Evolutionary conservation across 1,140 invertebrate genomes (phyloP).

Genomic region (Andricus grossulariae): DNA sequence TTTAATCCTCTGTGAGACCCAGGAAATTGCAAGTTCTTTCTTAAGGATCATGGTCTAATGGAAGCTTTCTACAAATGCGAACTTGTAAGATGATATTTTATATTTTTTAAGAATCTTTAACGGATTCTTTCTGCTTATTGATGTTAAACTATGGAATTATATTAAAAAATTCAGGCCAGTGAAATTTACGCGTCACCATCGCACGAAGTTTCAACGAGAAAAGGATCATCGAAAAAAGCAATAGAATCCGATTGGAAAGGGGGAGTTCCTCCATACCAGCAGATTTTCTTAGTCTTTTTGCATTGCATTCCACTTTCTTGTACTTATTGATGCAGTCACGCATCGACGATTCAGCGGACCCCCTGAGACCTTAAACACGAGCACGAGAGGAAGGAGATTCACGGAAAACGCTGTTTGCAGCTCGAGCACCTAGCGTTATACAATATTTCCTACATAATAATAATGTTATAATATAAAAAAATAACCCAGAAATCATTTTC

Average conservation of each 20-base stretch:
- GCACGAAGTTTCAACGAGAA: not conserved
- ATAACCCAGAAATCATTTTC: not conserved
- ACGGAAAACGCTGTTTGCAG: conserved; percentile 15
- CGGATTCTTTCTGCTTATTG: no score
- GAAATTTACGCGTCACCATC: no score
- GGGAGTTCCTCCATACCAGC: not conserved
- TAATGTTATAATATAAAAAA: not conserved
- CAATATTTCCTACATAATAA: not conserved
- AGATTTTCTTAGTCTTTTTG: not conserved
- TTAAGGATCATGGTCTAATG: no score
- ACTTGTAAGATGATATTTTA: no score
- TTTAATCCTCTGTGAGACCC: no score
- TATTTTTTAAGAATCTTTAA: no score
- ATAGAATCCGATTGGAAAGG: not conserved
- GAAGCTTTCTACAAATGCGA: no score
- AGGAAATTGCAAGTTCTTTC: no score
- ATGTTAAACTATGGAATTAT: no score
- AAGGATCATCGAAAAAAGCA: not conserved
- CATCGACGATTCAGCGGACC: conserved; percentile 4
- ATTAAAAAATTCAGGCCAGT: no score
- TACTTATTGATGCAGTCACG: conserved; percentile 23
- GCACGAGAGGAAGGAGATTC: not conserved
- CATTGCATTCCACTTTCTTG: conserved; percentile 10
- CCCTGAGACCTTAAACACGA: conserved; percentile 16
- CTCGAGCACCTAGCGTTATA: not conserved